Evolutionary conservation across 2,113 vertebrate genomes (phyloP), one percentile per base, ranked within the genome.

Genomic region (Polypterus senegalus): DNA sequence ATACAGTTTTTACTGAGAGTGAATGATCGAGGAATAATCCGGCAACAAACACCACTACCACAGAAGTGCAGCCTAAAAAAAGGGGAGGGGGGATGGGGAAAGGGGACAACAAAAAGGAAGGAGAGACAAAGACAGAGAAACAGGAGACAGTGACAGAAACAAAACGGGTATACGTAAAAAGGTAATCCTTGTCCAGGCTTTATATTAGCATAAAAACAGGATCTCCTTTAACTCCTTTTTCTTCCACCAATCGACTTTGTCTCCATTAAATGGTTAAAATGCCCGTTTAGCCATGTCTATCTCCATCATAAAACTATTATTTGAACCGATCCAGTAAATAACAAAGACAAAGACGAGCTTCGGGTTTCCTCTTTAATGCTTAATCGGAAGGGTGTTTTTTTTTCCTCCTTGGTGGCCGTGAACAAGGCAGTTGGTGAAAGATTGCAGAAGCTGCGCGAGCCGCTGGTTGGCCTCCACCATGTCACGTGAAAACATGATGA

Each of bases 401-500:
- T 66, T 62, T 68, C 65, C 68, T 66, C 69, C 76, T 76, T 45
- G 65, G 73, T 73, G 75, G 55, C 74, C 74, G 27, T 27, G 73
- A 73, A 77, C 76, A 73, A 71, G 78, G 78, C 73, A 63, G 74
- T 81, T 71, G 74, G 70, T 62, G 61, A 65, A 65, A 68, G 67
- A 68, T 65, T 68, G 67, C 67, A 65, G 63, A 47, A 65, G 64
- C 69, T 74, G 77, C 68, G 61, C 57, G 27, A 61, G 49, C 51
- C 56, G 57, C 74, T 62, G 80, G 86, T 88, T 87, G 86, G 87
- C 71, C 73, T 66, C 51, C 4, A 59, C 71, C 58, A 60, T 74
- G 73, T 78, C 87, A 88, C 69, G 83, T 87, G 87, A 81, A 66
- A 64, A 70, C 45, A 60, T 65, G 75, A 76, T 89, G 87, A 89